Evolutionary conservation across 2,113 vertebrate species (phyloP), one percentile per base, ranked within the genome.

Genomic region (Hyaena hyaena): DNA sequence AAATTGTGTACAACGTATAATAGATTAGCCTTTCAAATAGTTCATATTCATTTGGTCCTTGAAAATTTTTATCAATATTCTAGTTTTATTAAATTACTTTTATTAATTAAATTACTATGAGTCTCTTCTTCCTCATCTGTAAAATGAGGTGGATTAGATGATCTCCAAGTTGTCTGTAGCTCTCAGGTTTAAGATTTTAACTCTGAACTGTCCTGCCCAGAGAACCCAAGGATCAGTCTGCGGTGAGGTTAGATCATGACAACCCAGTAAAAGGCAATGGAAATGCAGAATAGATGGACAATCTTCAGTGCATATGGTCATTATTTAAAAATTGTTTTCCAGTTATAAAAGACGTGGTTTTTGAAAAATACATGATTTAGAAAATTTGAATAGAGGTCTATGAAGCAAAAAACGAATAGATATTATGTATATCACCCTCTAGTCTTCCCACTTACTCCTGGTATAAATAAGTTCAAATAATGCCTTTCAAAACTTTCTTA

Each of bases 41-140:
- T 95, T 95, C 45, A 77, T 96, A 84, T 94, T 90, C n/a, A 95
- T 93, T 94, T 94, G 28, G 19, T 91, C 39, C 93, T 95, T 81
- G 45, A 63, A 86, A 73, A 66, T 33, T 96, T 96, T 94, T 26
- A 82, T 73, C 65, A 63, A 0, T 55, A 35, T 15, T 11, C 14
- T 97, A 26, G 69, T 94, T 97, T 95, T 95, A 66, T 85, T 93
- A 88, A 74, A 53, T 92, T 71, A 55, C 15, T 94, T 95, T 73
- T 69, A 84, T 58, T 87, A 83, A 35, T 68, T 82, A 88, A 73
- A 35, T 90, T 58, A 39, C 12, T 83, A 0, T 81, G 35, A 89
- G 33, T 91, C 45, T 69, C 31, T 87, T 14, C 26, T 69, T 88
- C 45, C 35, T 93, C 31, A 65, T 95, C 26, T 93, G 17, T 89